These are phyloP conservation scores for Argyra leucocephala DNA, from an alignment of 2,888 invertebrate species.

Conservation along the genomic window DNA sequence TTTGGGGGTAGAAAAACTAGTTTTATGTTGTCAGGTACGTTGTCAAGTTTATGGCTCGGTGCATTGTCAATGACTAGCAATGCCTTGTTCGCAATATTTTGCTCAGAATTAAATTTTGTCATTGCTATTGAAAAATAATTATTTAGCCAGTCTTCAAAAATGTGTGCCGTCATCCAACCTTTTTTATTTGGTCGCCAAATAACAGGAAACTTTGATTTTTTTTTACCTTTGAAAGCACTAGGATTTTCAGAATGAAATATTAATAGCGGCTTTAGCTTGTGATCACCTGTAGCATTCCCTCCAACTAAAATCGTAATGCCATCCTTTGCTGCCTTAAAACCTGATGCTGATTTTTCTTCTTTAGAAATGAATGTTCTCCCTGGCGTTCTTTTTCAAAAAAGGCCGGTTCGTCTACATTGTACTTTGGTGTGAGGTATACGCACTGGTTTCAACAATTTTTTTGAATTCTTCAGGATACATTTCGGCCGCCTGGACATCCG, in stretches of 20 bases:
- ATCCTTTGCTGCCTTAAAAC: slow-evolving; percentile 4
- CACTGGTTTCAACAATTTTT: neutral
- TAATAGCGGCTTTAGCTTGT: neutral
- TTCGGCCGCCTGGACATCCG: neutral
- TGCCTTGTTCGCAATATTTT: slow-evolving; percentile 8
- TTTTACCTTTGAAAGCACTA: neutral
- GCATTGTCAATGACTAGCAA: slow-evolving; percentile 9
- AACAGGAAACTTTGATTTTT: slow-evolving; percentile 10
- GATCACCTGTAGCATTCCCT: neutral
- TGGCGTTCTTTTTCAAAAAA: neutral
- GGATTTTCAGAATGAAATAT: neutral
- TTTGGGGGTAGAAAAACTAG: neutral
- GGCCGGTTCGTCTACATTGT: neutral
- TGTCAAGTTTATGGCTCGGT: slow-evolving; percentile 4
- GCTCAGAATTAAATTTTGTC: slow-evolving; percentile 9
- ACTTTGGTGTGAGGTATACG: neutral
- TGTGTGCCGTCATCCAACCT: slow-evolving; percentile 10
- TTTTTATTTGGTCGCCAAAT: slow-evolving; percentile 7
- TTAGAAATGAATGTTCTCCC: neutral
- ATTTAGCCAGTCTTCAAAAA: slow-evolving; percentile 12
- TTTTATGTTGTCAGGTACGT: slow-evolving; percentile 8
- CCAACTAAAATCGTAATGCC: slow-evolving; percentile 4
- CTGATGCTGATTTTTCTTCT: neutral
- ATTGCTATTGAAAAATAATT: slow-evolving; percentile 8
- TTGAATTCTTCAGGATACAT: neutral